Conservation (phyloP, 2,888 invertebrate species). For the Brachylomia viminalis region DNA sequence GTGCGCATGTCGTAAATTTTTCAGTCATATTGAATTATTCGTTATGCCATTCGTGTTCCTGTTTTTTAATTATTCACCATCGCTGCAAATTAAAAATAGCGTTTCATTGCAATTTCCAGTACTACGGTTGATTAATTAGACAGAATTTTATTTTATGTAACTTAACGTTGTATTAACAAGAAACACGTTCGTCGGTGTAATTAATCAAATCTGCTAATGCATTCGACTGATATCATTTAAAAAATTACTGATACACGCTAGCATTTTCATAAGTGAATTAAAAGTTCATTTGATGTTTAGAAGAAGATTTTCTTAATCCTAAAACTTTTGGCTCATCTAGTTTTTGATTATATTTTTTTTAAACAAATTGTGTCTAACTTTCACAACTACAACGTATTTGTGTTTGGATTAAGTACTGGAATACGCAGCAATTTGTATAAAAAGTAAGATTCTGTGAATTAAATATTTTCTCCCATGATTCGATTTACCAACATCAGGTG, state of each 20-base stretch:
- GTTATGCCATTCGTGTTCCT: conserved; percentile 20
- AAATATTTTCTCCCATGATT: not conserved
- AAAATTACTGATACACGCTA: conserved; percentile 39
- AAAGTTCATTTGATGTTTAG: conserved; percentile 24
- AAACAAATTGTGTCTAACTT: not conserved
- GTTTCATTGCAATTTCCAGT: conserved; percentile 51
- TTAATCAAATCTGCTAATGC: conserved; percentile 60
- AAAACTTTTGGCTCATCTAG: not conserved
- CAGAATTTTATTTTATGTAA: conserved; percentile 43
- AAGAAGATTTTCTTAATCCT: not conserved
- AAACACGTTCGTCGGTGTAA: conserved; percentile 43
- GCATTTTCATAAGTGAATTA: conserved; percentile 28
- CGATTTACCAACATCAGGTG: not conserved
- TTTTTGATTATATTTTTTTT: not conserved
- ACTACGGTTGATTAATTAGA: conserved; percentile 53
- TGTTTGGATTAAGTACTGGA: not conserved
- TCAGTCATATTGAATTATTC: conserved; percentile 23
- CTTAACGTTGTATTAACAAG: conserved; percentile 27
- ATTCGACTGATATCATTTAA: conserved; percentile 36
- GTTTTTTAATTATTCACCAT: conserved; percentile 50
- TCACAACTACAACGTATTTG: not conserved
- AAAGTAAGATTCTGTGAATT: not conserved
- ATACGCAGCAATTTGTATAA: not conserved
- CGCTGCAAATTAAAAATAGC: conserved; percentile 36
- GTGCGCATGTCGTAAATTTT: not conserved